These are phyloP conservation scores for Echinarachnius parma DNA, from an alignment of 53 echinoderm and acorn worm genomes.

Conservation along the genomic window DNA sequence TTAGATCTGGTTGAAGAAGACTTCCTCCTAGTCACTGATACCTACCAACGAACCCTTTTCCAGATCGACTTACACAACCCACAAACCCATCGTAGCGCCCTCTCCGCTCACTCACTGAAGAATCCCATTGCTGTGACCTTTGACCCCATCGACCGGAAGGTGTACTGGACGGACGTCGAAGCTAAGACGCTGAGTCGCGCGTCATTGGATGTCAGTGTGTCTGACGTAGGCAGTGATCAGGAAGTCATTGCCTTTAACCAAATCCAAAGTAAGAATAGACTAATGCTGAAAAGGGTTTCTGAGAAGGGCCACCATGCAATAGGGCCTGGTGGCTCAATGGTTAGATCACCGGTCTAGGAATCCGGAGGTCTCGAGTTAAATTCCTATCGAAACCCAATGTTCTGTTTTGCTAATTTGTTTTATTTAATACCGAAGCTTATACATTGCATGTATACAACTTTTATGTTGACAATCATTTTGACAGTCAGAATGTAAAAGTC, in stretches of 20 bases:
- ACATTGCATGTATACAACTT: no score
- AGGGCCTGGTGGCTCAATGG: no score
- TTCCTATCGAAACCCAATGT: no score
- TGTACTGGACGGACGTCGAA: constrained; percentile 84
- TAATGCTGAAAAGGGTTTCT: no score
- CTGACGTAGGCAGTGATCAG: constrained; percentile 41
- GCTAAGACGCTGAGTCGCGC: constrained; percentile 56
- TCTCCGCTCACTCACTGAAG: constrained; percentile 38
- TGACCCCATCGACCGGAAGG: constrained; percentile 56
- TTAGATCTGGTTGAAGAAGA: constrained; percentile 58
- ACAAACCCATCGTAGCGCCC: constrained; percentile 34
- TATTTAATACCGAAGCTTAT: no score
- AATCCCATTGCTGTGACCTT: constrained; percentile 69
- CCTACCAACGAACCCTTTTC: constrained; percentile 55
- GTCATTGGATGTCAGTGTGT: constrained; percentile 44
- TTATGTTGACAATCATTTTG: no score
- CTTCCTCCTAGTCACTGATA: constrained; percentile 70
- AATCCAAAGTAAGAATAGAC: constrained; percentile 17
- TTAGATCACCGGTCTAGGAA: no score
- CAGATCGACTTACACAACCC: constrained; percentile 60
- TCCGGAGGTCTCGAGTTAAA: no score
- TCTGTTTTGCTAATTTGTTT: no score
- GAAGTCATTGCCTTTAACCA: constrained; percentile 27
- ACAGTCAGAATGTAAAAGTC: no score
- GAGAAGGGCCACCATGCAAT: no score